A percentile compares a stretch with the other conserved stretches of the same genome.
Evolutionary conservation across 2,888 invertebrate genomes (phyloP).

Genomic region (Drosophila paranaensis): DNA sequence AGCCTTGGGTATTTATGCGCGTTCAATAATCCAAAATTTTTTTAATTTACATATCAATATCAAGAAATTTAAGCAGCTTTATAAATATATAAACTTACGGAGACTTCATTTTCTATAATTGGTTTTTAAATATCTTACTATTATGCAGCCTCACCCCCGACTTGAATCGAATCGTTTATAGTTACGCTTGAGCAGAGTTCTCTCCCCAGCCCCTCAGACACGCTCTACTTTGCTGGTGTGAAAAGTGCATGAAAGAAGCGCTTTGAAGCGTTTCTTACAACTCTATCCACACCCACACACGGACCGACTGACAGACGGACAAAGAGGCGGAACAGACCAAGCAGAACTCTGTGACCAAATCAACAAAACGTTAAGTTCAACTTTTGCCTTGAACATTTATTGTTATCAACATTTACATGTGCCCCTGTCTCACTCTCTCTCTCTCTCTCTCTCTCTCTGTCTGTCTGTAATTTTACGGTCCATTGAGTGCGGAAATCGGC

Average conservation of each 20-base stretch:
- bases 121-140: not conserved
- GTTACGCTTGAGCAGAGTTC: constrained; percentile 41
- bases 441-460: not conserved
- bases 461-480: constrained; percentile 68
- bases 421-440: not conserved
- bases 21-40: not conserved
- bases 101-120: not conserved
- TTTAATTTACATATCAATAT: not conserved
- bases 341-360: constrained; percentile 52
- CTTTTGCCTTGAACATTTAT: constrained; percentile 40
- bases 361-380: constrained; percentile 41
- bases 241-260: constrained; percentile 42
- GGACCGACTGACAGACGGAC: not conserved
- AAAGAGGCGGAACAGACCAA: constrained; percentile 20
- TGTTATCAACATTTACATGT: constrained; percentile 66
- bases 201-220: not conserved
- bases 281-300: constrained; percentile 34
- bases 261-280: constrained; percentile 45
- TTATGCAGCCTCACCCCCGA: not conserved
- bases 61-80: not conserved
- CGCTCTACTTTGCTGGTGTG: constrained; percentile 23
- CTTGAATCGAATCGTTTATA: constrained; percentile 15
- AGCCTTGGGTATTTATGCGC: too few relatives aligned
- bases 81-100: not conserved
- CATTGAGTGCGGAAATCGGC: constrained; percentile 70